phyloP scores from a whole-genome alignment of 2,797 vertebrate genomes.

The Neostethus bicornis region DNA sequence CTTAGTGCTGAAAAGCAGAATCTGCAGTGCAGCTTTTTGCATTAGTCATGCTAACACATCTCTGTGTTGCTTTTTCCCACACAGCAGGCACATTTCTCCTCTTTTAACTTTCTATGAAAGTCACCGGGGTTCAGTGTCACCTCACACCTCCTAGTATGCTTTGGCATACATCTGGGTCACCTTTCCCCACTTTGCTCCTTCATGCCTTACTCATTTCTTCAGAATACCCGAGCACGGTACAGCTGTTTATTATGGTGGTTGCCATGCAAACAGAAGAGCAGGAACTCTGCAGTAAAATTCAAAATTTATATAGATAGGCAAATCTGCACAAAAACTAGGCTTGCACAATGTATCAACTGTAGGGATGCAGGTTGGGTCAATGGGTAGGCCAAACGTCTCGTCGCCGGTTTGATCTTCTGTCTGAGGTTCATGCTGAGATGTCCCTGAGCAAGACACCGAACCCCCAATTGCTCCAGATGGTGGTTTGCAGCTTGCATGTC shows the following conservation, averaged over 20 bases:
- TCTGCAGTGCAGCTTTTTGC: slow-evolving; percentile 29
- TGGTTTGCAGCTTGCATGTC: too few species aligned
- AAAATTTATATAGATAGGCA: slow-evolving; percentile 43
- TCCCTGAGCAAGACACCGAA: too few species aligned
- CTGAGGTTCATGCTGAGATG: too few species aligned
- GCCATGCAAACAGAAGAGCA: slow-evolving; percentile 54
- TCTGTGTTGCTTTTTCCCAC: slow-evolving; percentile 20
- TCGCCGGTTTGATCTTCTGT: too few species aligned
- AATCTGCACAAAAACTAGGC: slow-evolving; percentile 29
- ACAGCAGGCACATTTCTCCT: slow-evolving; percentile 16
- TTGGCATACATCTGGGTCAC: slow-evolving; percentile 12
- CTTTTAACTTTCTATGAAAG: slow-evolving; percentile 36
- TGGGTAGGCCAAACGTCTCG: too few species aligned
- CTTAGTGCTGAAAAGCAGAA: slow-evolving; percentile 18
- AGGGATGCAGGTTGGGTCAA: too few species aligned
- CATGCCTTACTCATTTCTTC: slow-evolving; percentile 8
- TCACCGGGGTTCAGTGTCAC: slow-evolving; percentile 7
- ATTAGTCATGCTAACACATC: slow-evolving; percentile 46
- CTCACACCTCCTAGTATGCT: slow-evolving; percentile 2
- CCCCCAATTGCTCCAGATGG: too few species aligned
- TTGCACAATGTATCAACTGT: too few species aligned
- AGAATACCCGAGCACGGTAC: slow-evolving; percentile 38
- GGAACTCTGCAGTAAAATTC: slow-evolving; percentile 39
- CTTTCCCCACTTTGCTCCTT: slow-evolving; percentile 11
- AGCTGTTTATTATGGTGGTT: slow-evolving; percentile 58